phyloP scores from a whole-genome alignment of 2,888 invertebrate genomes.

The Catocala sponsa region DNA sequence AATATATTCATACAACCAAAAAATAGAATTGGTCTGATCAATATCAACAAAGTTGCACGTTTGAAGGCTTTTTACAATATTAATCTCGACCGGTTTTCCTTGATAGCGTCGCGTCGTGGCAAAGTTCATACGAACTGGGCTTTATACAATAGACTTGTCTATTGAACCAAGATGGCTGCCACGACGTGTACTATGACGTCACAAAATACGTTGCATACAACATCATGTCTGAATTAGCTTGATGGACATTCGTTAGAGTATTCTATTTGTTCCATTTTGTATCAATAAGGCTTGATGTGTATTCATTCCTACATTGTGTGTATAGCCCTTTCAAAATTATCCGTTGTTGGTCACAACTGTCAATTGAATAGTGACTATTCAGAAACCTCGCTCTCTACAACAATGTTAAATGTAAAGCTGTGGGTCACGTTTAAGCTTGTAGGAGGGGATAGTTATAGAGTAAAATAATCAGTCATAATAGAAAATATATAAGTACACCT shows the following conservation, averaged over 20 bases:
- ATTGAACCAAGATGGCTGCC: conserved; percentile 23
- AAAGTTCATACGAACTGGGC: conserved; percentile 59
- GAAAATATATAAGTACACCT: no score
- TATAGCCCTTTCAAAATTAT: conserved; percentile 7
- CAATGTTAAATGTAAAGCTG: no score
- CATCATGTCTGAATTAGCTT: not conserved
- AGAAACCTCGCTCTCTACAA: no score
- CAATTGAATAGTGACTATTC: conserved; percentile 5
- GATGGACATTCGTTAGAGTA: not conserved
- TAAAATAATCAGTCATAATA: no score
- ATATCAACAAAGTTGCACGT: conserved; percentile 36
- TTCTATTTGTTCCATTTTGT: not conserved
- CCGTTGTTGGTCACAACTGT: conserved; percentile 6
- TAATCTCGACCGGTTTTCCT: conserved; percentile 63
- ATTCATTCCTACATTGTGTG: conserved; percentile 6
- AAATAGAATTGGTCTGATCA: conserved; percentile 41
- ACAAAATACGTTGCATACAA: not conserved
- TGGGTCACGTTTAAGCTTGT: no score
- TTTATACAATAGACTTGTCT: conserved; percentile 24
- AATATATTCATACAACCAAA: conserved; percentile 17
- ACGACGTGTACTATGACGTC: conserved; percentile 17
- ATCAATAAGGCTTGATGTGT: not conserved
- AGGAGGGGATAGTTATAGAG: no score
- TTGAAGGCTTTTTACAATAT: conserved; percentile 42
- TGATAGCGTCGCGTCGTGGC: conserved; percentile 48